Evolutionary conservation across 2,888 invertebrate species (phyloP).

Genomic region (Theretra japonica): DNA sequence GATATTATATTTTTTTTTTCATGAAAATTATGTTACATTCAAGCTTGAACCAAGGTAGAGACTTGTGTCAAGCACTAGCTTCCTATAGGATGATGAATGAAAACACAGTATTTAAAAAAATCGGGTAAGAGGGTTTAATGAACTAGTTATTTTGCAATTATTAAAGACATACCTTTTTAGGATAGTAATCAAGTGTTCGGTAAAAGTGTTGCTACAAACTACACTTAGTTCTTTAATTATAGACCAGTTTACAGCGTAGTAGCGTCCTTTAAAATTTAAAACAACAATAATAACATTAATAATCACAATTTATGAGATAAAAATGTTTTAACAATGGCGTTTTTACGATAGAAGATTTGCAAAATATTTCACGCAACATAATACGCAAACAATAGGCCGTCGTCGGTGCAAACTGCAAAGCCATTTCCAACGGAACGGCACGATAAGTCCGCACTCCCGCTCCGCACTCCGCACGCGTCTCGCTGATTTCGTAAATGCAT

Average conservation of each 20-base stretch:
- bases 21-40: slow-evolving; percentile 34
- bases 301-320: slow-evolving; percentile 55
- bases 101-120: too few relatives aligned
- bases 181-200: too few relatives aligned
- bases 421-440: slow-evolving; percentile 59
- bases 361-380: slow-evolving; percentile 63
- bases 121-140: too few relatives aligned
- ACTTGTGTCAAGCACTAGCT: too few relatives aligned
- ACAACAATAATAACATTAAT: slow-evolving; percentile 26
- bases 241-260: too few relatives aligned
- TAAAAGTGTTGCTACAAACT: too few relatives aligned
- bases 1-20: not conserved
- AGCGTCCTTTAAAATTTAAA: too few relatives aligned
- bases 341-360: slow-evolving; percentile 18
- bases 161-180: too few relatives aligned
- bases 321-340: slow-evolving; percentile 5
- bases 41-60: too few relatives aligned
- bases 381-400: slow-evolving; percentile 60
- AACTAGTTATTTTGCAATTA: too few relatives aligned
- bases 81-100: too few relatives aligned
- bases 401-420: slow-evolving; percentile 59
- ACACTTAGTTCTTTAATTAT: too few relatives aligned
- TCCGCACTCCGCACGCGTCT: slow-evolving; percentile 57
- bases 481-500: slow-evolving; percentile 66
- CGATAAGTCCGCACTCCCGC: slow-evolving; percentile 44